phyloP scores from a whole-genome alignment of 2,113 vertebrate species.

The Gila orcuttii region DNA sequence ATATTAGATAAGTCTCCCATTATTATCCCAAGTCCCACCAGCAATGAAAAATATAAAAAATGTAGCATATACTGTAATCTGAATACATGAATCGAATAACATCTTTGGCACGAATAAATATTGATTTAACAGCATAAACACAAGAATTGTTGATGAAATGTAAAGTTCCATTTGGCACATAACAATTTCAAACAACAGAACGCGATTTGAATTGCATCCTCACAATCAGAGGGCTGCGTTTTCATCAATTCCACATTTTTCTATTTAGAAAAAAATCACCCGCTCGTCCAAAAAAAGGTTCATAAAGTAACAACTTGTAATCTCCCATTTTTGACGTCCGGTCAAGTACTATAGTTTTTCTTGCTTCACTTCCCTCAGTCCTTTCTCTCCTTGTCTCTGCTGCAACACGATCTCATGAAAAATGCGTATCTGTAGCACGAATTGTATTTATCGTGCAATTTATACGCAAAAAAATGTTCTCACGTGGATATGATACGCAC shows the following conservation, averaged over 20 bases:
- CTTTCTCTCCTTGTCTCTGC: too few relatives aligned
- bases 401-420: too few relatives aligned
- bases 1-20: neutral
- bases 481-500: too few relatives aligned
- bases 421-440: too few relatives aligned
- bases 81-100: slow-evolving; percentile 71
- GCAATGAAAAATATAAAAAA: neutral
- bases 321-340: neutral
- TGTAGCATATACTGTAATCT: neutral
- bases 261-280: neutral
- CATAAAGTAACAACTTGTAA: neutral
- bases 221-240: neutral
- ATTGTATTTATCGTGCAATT: too few relatives aligned
- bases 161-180: slow-evolving; percentile 61
- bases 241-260: neutral
- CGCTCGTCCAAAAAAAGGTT: neutral
- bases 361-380: neutral
- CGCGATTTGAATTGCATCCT: neutral
- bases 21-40: neutral
- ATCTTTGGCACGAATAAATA: slow-evolving; percentile 91
- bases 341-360: neutral
- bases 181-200: neutral
- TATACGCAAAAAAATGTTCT: too few relatives aligned
- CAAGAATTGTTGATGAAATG: neutral
- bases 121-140: slow-evolving; percentile 35